phyloP scores from a whole-genome alignment of 2,888 invertebrate genomes.

The Ectemnius continuus region DNA sequence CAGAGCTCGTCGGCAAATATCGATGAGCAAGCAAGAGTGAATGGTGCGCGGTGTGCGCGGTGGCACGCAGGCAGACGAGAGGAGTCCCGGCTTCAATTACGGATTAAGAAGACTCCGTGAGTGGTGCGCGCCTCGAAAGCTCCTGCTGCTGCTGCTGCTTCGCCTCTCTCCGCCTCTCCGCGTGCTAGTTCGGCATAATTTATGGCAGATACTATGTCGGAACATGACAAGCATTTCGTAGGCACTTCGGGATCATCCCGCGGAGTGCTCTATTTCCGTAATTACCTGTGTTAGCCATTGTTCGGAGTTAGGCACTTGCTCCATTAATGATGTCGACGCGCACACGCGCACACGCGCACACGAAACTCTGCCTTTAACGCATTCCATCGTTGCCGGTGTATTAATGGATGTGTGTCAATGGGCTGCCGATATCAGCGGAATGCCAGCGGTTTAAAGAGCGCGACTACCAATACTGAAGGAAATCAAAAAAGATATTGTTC shows the following conservation, averaged over 20 bases:
- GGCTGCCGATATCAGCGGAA: too few relatives aligned
- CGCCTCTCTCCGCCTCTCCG: too few relatives aligned
- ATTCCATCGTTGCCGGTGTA: neutral
- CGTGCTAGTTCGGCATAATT: constrained; percentile 9
- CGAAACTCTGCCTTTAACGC: neutral
- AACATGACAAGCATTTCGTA: constrained; percentile 10
- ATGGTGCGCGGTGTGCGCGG: constrained; percentile 21
- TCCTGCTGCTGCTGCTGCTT: too few relatives aligned
- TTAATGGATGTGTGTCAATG: constrained; percentile 1
- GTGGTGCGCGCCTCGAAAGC: constrained; percentile 19
- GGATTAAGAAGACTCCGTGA: constrained; percentile 23
- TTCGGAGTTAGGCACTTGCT: constrained; percentile 7
- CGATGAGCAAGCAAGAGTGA: constrained; percentile 33
- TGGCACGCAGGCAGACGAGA: neutral
- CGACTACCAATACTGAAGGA: too few relatives aligned
- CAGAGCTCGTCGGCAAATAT: neutral
- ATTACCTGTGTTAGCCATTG: constrained; percentile 2
- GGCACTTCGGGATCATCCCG: constrained; percentile 5
- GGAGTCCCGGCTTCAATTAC: neutral
- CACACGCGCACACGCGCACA: neutral
- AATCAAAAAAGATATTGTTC: too few relatives aligned
- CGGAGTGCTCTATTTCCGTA: neutral
- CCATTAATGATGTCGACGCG: neutral
- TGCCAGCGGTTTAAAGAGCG: neutral
- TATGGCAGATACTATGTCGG: constrained; percentile 3